phyloP scores from a whole-genome alignment of 2,113 vertebrate genomes.

The Pongo abelii region DNA sequence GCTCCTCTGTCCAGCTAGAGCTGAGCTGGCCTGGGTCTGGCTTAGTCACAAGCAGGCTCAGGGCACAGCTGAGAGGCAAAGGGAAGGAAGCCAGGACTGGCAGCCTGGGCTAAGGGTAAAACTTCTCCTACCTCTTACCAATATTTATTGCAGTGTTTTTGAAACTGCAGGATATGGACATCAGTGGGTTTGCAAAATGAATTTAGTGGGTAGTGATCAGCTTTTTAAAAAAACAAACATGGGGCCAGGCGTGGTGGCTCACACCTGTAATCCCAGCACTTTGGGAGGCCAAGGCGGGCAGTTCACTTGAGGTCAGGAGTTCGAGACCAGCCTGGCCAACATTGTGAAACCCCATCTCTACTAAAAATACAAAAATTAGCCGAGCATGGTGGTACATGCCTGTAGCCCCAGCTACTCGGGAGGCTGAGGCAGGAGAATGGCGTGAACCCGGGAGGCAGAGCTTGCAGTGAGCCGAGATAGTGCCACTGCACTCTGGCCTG shows the following conservation, averaged over 20 bases:
- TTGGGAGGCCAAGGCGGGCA: not conserved
- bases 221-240: not conserved
- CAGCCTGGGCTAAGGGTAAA: not conserved
- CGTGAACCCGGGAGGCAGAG: not conserved
- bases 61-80: not conserved
- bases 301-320: not conserved
- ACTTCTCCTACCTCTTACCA: not conserved
- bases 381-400: fast-evolving
- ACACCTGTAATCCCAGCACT: not conserved
- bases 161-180: not conserved
- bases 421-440: not conserved
- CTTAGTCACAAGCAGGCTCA: not conserved
- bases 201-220: not conserved
- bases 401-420: not conserved
- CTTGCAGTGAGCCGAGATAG: not conserved
- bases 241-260: not conserved
- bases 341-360: not conserved
- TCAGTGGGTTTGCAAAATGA: not conserved
- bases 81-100: not conserved
- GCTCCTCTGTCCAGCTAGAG: not conserved
- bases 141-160: not conserved
- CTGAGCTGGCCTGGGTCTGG: not conserved
- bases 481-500: not conserved
- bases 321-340: not conserved
- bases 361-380: not conserved